Percentiles rank a stretch among this genome's conserved stretches.
These are phyloP conservation scores for Euplexia lucipara DNA, from an alignment of 2,888 invertebrate genomes.

Conservation along the genomic window DNA sequence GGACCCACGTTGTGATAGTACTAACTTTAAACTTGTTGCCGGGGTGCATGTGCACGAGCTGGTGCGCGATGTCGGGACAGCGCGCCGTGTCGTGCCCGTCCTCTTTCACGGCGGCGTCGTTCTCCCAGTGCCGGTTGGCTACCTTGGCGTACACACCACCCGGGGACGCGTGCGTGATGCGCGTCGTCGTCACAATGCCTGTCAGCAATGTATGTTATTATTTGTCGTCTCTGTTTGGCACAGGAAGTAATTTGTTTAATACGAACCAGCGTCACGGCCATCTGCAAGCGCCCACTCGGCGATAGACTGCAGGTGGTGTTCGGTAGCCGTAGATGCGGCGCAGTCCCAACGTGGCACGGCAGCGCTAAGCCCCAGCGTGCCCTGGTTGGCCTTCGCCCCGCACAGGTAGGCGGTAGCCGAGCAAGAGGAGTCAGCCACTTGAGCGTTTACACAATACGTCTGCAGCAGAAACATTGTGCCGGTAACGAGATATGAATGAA, in stretches of 20 bases:
- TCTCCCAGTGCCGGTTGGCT: constrained; percentile 92
- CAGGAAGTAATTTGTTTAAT: too few relatives aligned
- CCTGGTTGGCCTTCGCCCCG: constrained; percentile 92
- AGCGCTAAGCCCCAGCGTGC: constrained; percentile 92
- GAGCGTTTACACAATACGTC: constrained; percentile 91
- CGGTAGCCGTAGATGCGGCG: constrained; percentile 83
- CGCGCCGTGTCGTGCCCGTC: constrained; percentile 79
- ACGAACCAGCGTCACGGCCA: constrained; percentile 76
- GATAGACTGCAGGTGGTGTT: constrained; percentile 92
- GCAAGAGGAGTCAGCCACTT: constrained; percentile 93
- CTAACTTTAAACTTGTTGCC: constrained; percentile 86
- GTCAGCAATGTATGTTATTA: constrained; percentile 45
- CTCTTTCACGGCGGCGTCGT: constrained; percentile 87
- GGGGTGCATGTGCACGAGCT: constrained; percentile 91
- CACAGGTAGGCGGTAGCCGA: constrained; percentile 92
- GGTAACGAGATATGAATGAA: not conserved
- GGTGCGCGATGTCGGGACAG: constrained; percentile 93
- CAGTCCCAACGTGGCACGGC: constrained; percentile 92
- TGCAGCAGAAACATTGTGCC: constrained; percentile 53
- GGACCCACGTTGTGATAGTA: too few relatives aligned
- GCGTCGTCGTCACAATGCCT: constrained; percentile 93
- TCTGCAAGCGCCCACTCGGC: constrained; percentile 92
- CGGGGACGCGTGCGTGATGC: constrained; percentile 95
- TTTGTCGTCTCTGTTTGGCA: not conserved
- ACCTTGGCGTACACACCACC: constrained; percentile 91